Base-by-base conservation (phyloP, 2,888 invertebrate genomes). In the Diadegma fenestrale region DNA sequence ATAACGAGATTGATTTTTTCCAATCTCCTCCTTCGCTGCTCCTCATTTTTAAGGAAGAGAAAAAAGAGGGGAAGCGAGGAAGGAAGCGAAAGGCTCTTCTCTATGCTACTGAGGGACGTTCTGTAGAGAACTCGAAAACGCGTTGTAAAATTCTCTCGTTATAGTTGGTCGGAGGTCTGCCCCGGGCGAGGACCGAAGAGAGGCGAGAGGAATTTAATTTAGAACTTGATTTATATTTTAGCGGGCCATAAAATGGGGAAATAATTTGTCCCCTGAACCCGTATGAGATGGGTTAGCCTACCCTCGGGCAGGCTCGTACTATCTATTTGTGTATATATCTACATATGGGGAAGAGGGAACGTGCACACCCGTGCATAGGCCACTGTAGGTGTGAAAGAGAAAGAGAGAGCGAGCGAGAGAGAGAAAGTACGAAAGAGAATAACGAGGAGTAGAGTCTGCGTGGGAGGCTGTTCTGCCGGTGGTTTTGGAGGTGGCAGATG, bases 221-320 rank as follows among this genome's bases (percentile, higher is more conserved):
- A 92, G 93, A 93, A 92, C 93, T 93, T 93, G 93, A 93, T 93
- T 93, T 93, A 93, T 93, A 93, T 93, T 93, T 93, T 92, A 93
- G 92, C 92, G 88, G 91, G 91, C 91, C 91, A 92, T 93, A 92
- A 93, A 93, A 93, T 92, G 92, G 92, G 91, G 92, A 92, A 93
- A 93, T 93, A 93, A 93, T 93, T 93, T 93, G 93, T 93, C 92
- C 91, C 92, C 90, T 89, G 92, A 92, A 92, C 91, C 92, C 91
- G 92, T 91, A 92, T 91, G 92, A 93, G 92, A 91, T 91, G 90
- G 90, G 89, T 87, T 88, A 86, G 84, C 79, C 71, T 79, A 75
- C 83, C 84, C 80, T 84, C 82, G 82, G 83, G 80, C 85, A 80
- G 80, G 61, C 81, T 77, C 69, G 14, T 43, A 41, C 43, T 43